These are phyloP conservation scores for Camponotus vicinus DNA, from an alignment of 1,140 invertebrate species.

Conservation along the genomic window DNA sequence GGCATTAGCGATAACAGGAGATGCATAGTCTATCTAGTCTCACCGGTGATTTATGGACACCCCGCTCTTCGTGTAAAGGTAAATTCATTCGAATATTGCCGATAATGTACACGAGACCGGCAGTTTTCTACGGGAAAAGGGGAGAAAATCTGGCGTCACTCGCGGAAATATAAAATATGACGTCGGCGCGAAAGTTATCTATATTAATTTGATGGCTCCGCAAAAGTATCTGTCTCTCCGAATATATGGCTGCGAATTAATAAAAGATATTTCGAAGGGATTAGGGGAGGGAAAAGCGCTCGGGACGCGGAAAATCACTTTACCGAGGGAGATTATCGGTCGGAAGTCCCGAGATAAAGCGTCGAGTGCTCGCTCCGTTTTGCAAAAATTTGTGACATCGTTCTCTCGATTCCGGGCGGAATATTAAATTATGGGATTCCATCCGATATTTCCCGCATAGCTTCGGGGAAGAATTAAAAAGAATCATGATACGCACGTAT, in stretches of 20 bases:
- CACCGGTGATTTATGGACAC: constrained; percentile 24
- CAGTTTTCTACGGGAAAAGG: neutral
- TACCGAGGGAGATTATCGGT: constrained; percentile 50
- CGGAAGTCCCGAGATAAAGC: constrained; percentile 33
- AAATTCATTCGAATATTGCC: neutral
- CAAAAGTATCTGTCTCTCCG: neutral
- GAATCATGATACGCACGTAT: neutral
- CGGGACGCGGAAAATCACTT: constrained; percentile 52
- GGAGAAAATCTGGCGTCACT: neutral
- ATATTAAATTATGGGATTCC: constrained; percentile 45
- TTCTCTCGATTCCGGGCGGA: constrained; percentile 23
- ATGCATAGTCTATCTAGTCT: neutral
- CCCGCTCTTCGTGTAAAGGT: neutral
- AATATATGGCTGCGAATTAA: neutral
- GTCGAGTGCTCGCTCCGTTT: constrained; percentile 29
- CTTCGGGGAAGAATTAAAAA: constrained; percentile 3
- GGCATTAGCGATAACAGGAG: neutral
- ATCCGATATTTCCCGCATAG: constrained; percentile 13
- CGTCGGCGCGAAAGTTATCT: too few relatives aligned
- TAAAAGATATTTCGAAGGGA: neutral
- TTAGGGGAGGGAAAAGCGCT: constrained; percentile 1
- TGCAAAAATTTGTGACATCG: constrained; percentile 47
- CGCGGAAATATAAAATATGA: neutral
- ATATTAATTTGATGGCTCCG: neutral
- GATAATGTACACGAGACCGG: neutral